Evolutionary conservation across 2,888 invertebrate species (phyloP).

Genomic region (Morpho achilles): DNA sequence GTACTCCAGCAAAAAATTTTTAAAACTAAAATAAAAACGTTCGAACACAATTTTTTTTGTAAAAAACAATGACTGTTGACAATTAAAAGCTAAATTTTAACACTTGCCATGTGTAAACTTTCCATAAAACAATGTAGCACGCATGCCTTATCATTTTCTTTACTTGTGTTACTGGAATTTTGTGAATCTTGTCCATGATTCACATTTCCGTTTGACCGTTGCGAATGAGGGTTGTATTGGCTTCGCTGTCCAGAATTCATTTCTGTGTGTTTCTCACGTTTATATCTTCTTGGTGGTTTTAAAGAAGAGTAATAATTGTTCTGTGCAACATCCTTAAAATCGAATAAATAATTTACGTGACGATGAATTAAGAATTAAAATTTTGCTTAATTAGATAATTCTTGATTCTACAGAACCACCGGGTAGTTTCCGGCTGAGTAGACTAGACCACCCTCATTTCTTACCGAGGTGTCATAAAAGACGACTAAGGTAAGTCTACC

Average conservation of each 20-base stretch:
- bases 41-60: no score
- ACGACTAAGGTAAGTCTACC: no score
- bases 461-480: no score
- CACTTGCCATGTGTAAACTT: conserved; percentile 82
- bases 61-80: no score
- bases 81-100: background rate
- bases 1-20: background rate
- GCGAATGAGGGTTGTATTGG: conserved; percentile 63
- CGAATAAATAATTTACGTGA: no score
- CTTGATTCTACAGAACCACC: no score
- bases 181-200: conserved; percentile 41
- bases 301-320: conserved; percentile 22
- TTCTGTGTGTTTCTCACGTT: conserved; percentile 50
- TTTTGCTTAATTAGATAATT: no score
- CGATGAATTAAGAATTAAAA: no score
- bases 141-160: conserved; percentile 66
- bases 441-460: no score
- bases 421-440: no score
- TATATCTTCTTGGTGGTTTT: conserved; percentile 41
- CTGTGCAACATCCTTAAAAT: conserved; percentile 12
- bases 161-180: conserved; percentile 45
- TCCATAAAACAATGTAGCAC: conserved; percentile 85
- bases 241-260: conserved; percentile 63
- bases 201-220: conserved; percentile 35
- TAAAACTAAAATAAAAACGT: no score